Evolutionary conservation across 2,113 vertebrate genomes (phyloP), one percentile per base, ranked within the genome.

Genomic region (Lathamus discolor): DNA sequence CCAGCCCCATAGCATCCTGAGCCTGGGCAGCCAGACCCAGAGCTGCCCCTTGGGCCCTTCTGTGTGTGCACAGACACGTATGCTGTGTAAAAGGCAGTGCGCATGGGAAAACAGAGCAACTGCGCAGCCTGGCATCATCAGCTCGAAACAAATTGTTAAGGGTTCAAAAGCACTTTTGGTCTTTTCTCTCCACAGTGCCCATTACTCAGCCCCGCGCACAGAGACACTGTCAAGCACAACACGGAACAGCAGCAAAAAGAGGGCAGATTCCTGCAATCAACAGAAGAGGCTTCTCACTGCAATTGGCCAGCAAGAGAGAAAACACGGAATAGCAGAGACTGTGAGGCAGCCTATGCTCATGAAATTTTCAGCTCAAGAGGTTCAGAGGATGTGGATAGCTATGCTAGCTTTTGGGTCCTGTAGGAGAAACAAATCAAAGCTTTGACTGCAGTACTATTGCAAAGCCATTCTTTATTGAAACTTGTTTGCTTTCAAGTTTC

Each of bases 41-140:
- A 11, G 16, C 11, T 68, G 54, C 8, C 31, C 22, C 43, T 4
- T 6, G 19, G 7, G 29, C 11, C 29, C 29, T 7, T 27, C 43
- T 23, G 4, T 3, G 1, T 2, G 2, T 8, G 33, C 33, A 23
- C 0, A 2, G 41, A 29, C 15, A 3, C 2, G 12, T 9, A 19
- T 28, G 39, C 79, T n/a, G 49, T 0, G 6, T 5, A 9, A 46
- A n/a, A 16, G 29, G 62, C 63, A 14, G 24, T 0, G 2, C 16
- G 6, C 1, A 0, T 10, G 46, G 57, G 31, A 27, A 9, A 85
- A 7, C 16, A 44, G 49, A 28, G 31, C 12, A 1, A 17, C 11
- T 10, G 23, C 23, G 17, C 17, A 29, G 54, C 54, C 83, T 18
- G 15, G 46, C 37, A 33, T 5, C 35, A 6, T 6, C 12, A 4